These are phyloP conservation scores for Synodontis membranacea DNA, from an alignment of 2,113 vertebrate genomes.

Conservation along the genomic window DNA sequence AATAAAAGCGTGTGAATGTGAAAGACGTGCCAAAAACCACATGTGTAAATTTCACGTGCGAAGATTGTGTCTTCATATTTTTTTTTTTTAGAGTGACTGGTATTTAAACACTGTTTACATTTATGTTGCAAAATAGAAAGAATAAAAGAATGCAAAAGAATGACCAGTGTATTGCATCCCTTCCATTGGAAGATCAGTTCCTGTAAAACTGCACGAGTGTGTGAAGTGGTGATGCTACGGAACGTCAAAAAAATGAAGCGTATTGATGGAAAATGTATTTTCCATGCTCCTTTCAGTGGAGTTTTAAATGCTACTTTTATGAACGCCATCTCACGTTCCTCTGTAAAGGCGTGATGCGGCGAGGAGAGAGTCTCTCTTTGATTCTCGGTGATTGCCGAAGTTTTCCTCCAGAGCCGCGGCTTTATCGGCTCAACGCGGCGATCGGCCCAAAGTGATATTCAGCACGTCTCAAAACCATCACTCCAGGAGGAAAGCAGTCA, in stretches of 20 bases:
- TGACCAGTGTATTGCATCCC: not conserved
- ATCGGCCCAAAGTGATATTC: constrained; percentile 14
- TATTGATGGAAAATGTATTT: not conserved
- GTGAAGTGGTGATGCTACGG: not conserved
- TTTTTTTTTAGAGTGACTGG: too few species aligned
- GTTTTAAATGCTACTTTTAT: not conserved
- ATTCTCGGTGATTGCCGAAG: not conserved
- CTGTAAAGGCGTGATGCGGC: not conserved
- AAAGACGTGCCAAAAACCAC: not conserved
- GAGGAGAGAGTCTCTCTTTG: not conserved
- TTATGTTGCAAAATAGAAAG: not conserved
- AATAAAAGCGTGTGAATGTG: not conserved
- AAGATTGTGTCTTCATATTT: too few species aligned
- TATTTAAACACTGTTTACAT: too few species aligned
- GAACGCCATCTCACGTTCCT: too few species aligned
- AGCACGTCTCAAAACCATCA: constrained; percentile 20
- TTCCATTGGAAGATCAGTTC: not conserved
- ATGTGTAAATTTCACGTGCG: not conserved
- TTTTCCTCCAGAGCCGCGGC: not conserved
- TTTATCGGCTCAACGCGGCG: constrained; percentile 21
- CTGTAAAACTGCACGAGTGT: not conserved
- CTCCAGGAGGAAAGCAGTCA: constrained; percentile 41
- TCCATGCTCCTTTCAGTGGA: not conserved
- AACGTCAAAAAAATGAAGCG: not conserved
- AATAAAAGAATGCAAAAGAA: not conserved